Evolutionary conservation across 2,888 invertebrate genomes (phyloP).

Genomic region (Orthosia incerta): DNA sequence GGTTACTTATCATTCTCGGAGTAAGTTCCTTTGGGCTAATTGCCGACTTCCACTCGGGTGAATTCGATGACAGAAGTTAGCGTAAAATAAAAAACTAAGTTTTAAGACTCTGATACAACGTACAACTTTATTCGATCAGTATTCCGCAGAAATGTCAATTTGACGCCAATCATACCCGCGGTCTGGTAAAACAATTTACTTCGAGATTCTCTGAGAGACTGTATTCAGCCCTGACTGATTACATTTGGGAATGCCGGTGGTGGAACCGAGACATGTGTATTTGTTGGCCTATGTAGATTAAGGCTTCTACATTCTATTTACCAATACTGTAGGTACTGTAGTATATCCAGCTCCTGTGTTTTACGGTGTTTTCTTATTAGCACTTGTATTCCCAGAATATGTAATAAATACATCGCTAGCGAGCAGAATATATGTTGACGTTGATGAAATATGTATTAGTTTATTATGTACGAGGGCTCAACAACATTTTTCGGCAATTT

Average conservation of each 20-base stretch:
- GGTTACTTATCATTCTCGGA: no score
- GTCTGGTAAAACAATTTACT: slow-evolving; percentile 75
- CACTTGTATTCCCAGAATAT: slow-evolving; percentile 44
- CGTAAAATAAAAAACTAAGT: background rate
- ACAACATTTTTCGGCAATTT: slow-evolving; percentile 83
- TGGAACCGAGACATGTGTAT: slow-evolving; percentile 35
- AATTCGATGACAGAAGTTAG: no score
- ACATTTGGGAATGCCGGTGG: slow-evolving; percentile 67
- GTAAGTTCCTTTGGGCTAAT: no score
- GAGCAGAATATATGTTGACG: slow-evolving; percentile 65
- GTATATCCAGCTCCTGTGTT: slow-evolving; percentile 28
- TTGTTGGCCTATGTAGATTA: slow-evolving; percentile 24
- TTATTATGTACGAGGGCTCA: slow-evolving; percentile 78
- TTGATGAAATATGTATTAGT: slow-evolving; percentile 83
- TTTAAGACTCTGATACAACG: background rate
- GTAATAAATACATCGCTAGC: slow-evolving; percentile 52
- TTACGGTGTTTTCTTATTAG: slow-evolving; percentile 29
- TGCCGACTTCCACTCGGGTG: no score
- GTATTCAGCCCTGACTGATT: slow-evolving; percentile 71
- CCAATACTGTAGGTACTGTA: background rate
- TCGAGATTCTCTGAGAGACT: slow-evolving; percentile 69
- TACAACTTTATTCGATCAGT: slow-evolving; percentile 37
- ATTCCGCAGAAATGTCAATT: slow-evolving; percentile 53
- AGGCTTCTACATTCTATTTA: slow-evolving; percentile 7
- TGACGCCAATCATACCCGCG: slow-evolving; percentile 68